phyloP scores from a whole-genome alignment of 2,113 vertebrate genomes.

The Prunella himalayana region DNA sequence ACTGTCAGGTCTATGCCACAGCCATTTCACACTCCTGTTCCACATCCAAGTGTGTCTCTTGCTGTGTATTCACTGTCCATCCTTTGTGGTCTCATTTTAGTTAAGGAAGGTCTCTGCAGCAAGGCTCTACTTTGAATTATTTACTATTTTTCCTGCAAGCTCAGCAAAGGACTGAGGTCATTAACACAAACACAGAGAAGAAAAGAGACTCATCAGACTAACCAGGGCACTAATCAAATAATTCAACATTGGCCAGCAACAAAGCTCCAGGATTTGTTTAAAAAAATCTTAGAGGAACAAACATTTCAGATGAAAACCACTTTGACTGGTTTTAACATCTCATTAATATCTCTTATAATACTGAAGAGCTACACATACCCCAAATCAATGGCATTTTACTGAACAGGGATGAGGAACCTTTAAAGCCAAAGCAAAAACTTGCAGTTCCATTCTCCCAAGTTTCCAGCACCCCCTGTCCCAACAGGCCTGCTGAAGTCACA shows the following conservation, averaged over 20 bases:
- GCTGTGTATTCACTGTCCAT: background rate
- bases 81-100: background rate
- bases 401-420: background rate
- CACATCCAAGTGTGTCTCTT: background rate
- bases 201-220: background rate
- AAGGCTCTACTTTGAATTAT: background rate
- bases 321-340: background rate
- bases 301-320: background rate
- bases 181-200: background rate
- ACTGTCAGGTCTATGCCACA: background rate
- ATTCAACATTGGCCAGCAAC: background rate
- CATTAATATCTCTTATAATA: background rate
- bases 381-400: background rate
- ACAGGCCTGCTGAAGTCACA: background rate
- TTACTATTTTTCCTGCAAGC: background rate
- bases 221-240: background rate
- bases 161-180: background rate
- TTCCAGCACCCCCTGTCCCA: background rate
- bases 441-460: background rate
- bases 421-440: background rate
- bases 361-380: background rate
- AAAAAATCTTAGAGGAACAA: background rate
- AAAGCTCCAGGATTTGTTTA: background rate
- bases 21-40: background rate
- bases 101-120: background rate